phyloP scores from a whole-genome alignment of 2,888 invertebrate genomes.

The Harpalus rufipes region DNA sequence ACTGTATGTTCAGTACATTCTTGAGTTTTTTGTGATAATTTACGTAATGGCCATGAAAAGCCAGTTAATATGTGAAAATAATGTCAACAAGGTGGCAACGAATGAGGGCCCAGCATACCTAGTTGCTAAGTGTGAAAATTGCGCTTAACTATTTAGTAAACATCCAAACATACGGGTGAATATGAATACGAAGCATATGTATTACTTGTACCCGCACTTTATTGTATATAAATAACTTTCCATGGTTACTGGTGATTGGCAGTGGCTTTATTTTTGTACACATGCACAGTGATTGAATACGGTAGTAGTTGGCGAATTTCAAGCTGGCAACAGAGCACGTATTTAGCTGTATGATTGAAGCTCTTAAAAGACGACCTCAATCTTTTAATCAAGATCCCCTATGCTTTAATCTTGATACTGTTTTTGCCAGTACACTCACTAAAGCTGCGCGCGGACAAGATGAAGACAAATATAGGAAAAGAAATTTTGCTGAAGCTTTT shows the following conservation, averaged over 20 bases:
- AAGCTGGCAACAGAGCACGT: conserved; percentile 58
- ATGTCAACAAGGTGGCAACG: conserved; percentile 43
- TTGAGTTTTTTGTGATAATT: conserved; percentile 26
- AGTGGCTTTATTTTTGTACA: conserved; percentile 21
- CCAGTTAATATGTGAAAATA: conserved; percentile 41
- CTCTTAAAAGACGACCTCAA: conserved; percentile 67
- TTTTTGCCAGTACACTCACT: conserved; percentile 58
- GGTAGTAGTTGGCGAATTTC: conserved; percentile 34
- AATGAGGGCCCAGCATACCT: conserved; percentile 51
- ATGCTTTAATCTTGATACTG: conserved; percentile 58
- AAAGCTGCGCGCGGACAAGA: neutral
- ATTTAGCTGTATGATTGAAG: conserved; percentile 66
- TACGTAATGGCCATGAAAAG: conserved; percentile 21
- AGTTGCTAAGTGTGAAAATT: conserved; percentile 47
- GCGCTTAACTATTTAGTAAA: conserved; percentile 36
- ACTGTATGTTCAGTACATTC: neutral
- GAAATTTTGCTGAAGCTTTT: no score
- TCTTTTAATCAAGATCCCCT: conserved; percentile 67
- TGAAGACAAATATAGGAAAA: no score
- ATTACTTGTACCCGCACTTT: conserved; percentile 51
- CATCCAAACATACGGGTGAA: conserved; percentile 37
- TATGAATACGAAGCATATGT: conserved; percentile 45
- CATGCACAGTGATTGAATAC: conserved; percentile 22
- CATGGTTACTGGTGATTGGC: conserved; percentile 25
- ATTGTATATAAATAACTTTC: conserved; percentile 25